These are phyloP conservation scores for Heteractis magnifica DNA, from an alignment of 92 coral and sea anemone genomes.

Conservation along the genomic window DNA sequence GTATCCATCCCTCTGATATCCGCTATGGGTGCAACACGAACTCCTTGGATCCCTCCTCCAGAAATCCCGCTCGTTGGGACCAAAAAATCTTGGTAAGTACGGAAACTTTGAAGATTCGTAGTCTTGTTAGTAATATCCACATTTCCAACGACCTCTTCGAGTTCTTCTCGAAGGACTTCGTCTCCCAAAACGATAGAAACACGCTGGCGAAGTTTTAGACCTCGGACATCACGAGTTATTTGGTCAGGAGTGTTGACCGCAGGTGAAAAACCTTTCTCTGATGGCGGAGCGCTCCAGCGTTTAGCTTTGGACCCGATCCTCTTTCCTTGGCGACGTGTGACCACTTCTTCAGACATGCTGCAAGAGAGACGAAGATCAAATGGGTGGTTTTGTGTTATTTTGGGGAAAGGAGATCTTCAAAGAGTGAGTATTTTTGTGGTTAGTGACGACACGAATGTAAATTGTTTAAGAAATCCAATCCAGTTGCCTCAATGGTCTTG, in stretches of 20 bases:
- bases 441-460: constrained; percentile 1
- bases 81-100: constrained; percentile 87
- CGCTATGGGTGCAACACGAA: constrained; percentile 62
- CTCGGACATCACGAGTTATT: constrained; percentile 90
- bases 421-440: neutral
- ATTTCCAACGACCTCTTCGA: constrained; percentile 78
- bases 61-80: constrained; percentile 66
- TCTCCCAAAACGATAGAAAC: constrained; percentile 80
- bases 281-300: constrained; percentile 74
- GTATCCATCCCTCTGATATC: constrained; percentile 84
- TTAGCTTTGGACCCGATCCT: constrained; percentile 48
- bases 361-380: constrained; percentile 6
- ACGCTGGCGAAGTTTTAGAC: constrained; percentile 90
- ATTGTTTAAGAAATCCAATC: constrained; percentile 4
- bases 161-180: constrained; percentile 82
- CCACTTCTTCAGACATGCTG: constrained; percentile 37
- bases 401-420: neutral
- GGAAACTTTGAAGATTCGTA: constrained; percentile 52
- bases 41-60: constrained; percentile 47
- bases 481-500: neutral
- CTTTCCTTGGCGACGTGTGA: constrained; percentile 30
- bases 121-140: constrained; percentile 64
- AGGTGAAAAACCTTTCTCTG: constrained; percentile 59
- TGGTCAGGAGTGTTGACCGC: constrained; percentile 75
- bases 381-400: neutral